Conservation (phyloP, 2,888 invertebrate genomes). For the Troglohyphantes excavatus region DNA sequence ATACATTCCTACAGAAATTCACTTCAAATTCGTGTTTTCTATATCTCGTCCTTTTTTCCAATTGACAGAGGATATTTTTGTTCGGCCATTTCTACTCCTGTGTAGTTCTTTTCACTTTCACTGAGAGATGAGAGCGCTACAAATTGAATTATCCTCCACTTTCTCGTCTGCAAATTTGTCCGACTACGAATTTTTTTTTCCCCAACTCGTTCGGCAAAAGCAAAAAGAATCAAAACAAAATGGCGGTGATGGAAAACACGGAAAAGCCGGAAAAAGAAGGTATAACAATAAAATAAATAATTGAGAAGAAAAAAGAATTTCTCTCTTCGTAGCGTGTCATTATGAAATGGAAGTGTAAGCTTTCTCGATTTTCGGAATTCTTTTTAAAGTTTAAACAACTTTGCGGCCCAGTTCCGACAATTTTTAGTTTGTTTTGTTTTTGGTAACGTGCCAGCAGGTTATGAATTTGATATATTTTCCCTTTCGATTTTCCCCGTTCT, state of each 20-base stretch:
- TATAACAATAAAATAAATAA: neutral
- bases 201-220: neutral
- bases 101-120: slow-evolving; percentile 7
- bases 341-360: slow-evolving; percentile 55
- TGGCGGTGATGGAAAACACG: slow-evolving; percentile 6
- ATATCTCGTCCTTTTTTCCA: too few relatives aligned
- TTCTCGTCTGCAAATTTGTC: slow-evolving; percentile 46
- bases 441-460: slow-evolving; percentile 44
- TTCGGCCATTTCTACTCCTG: neutral
- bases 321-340: slow-evolving; percentile 26
- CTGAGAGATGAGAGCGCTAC: slow-evolving; percentile 12
- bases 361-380: slow-evolving; percentile 42
- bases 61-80: neutral
- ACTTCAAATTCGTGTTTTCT: neutral
- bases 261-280: slow-evolving; percentile 18
- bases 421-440: slow-evolving; percentile 33
- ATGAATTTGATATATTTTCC: slow-evolving; percentile 49
- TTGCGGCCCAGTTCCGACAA: slow-evolving; percentile 30
- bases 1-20: neutral
- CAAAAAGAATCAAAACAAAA: neutral
- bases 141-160: slow-evolving; percentile 58
- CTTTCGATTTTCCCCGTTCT: slow-evolving; percentile 24
- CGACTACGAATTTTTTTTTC: slow-evolving; percentile 23
- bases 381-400: slow-evolving; percentile 69
- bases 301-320: slow-evolving; percentile 8